A percentile compares a stretch with the other conserved stretches of the same genome.
Evolutionary conservation across 2,113 vertebrate species (phyloP).

Genomic region (Nicator chloris): DNA sequence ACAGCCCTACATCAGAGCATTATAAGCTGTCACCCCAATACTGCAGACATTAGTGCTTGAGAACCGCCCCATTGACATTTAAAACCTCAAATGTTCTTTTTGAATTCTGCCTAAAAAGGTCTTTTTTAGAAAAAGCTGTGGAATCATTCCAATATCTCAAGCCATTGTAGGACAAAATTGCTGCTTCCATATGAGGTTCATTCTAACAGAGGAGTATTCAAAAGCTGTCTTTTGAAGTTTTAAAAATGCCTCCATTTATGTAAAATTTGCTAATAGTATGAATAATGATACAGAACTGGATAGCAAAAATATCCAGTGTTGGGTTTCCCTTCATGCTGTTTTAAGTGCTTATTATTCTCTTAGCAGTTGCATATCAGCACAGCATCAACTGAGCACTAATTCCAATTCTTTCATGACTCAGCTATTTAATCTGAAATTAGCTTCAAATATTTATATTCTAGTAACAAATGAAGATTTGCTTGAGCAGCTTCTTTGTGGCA

Average conservation of each 20-base stretch:
- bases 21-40: background rate
- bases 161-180: background rate
- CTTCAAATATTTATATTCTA: background rate
- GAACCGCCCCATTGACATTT: background rate
- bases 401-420: background rate
- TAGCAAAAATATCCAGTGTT: background rate
- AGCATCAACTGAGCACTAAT: background rate
- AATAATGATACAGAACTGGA: background rate
- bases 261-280: background rate
- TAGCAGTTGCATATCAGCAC: background rate
- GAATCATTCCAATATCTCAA: background rate
- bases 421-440: background rate
- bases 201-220: background rate
- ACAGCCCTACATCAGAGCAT: background rate
- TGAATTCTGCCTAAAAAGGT: background rate
- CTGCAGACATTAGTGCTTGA: background rate
- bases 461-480: background rate
- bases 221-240: background rate
- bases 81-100: background rate
- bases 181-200: background rate
- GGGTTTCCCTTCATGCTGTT: background rate
- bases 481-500: background rate
- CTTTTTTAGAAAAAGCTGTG: background rate
- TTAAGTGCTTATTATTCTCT: background rate
- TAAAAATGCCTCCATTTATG: background rate